These are phyloP conservation scores for Labia minor DNA, from an alignment of 2,888 invertebrate genomes.

Conservation along the genomic window DNA sequence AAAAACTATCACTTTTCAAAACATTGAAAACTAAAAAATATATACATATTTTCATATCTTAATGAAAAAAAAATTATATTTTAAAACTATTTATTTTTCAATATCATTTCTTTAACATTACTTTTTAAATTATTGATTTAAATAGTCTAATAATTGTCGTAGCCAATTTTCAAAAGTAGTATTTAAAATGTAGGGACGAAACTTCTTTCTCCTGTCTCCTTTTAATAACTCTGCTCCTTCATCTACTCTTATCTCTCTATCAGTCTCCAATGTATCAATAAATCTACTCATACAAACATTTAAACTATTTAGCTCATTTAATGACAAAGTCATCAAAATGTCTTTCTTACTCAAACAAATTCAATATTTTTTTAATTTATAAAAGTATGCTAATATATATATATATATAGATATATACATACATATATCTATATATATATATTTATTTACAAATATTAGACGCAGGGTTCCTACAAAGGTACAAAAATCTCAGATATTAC, in stretches of 20 bases:
- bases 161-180: slow-evolving; percentile 5
- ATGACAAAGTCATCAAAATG: slow-evolving; percentile 5
- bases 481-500: neutral
- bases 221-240: no score
- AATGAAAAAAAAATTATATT: slow-evolving; percentile 13
- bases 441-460: neutral
- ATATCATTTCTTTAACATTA: neutral
- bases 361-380: slow-evolving; percentile 6
- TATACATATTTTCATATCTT: slow-evolving; percentile 5
- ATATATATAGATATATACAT: neutral
- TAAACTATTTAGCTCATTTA: no score
- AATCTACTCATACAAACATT: no score
- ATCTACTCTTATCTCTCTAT: neutral
- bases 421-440: neutral
- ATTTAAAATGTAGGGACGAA: neutral
- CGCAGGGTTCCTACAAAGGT: slow-evolving; percentile 6
- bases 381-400: neutral
- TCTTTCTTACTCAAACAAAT: slow-evolving; percentile 2
- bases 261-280: no score
- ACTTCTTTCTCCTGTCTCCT: neutral
- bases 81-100: slow-evolving; percentile 3
- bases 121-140: neutral
- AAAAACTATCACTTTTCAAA: neutral
- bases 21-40: neutral
- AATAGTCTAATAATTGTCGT: neutral